Base-by-base conservation (phyloP, 2,888 invertebrate genomes). In the Heliconius aoede region DNA sequence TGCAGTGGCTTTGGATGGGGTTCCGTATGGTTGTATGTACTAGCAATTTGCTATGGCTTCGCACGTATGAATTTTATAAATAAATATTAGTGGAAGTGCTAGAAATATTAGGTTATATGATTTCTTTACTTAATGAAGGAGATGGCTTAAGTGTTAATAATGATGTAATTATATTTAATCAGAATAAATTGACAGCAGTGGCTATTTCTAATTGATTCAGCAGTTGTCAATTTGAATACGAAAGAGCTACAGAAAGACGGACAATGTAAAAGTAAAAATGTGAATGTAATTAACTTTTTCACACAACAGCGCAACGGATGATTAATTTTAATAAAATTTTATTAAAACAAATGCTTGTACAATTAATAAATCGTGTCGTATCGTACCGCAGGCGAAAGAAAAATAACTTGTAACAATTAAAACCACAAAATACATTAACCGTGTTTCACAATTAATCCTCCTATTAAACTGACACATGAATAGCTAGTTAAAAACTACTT, bases 11-110 rank as follows among this genome's bases (percentile, higher is more conserved):
- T 32, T 36, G n/a, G 15, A 40, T 24, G 69, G 51, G 81, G 83
- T 82, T 84, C 83, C 40, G 84, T 83, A 64, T 32, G 64, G 11
- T 64, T 64, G 11, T n/a, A 21, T 9, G 21, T 64, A 11, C 26
- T 46, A 40, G 26, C 15, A 46, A 58, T 58, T 58, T 11, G 58
- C 58, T 13, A n/a, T 58, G n/a, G 24, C 58, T 58, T 58, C 58
- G 24, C 58, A 13, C 13, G 58, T 24, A 13, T 58, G 11, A 4
- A 58, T 11, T 1, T 24, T 58, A 24, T 58, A 4, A 58, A 58
- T 51, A 51, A 51, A 51, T 51, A 1, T 51, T 51, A 51, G 8
- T 51, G 51, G 21, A n/a, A 9, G 9, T 3, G n/a, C 21, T 21
- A 3, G 9, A 21, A 51, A 8, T 51, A 51, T 51, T 51, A 51